Base-by-base conservation (phyloP, 2,888 invertebrate genomes). In the Geophilus truncorum region DNA sequence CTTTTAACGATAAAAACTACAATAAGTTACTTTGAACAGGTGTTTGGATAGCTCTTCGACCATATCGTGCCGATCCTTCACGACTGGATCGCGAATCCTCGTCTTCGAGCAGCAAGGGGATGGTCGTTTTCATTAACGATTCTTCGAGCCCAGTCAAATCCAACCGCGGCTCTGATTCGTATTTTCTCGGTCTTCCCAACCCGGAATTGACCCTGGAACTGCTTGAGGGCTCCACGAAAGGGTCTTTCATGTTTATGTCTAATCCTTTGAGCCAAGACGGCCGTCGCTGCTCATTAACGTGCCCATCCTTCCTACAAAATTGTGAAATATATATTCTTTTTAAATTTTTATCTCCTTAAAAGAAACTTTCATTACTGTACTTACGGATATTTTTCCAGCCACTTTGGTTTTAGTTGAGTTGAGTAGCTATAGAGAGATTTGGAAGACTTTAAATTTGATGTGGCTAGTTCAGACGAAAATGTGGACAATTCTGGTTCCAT, bases 41-140 rank as follows among this genome's bases (percentile, higher is more conserved):
- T 28, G 80, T 70, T 30, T 62, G 80, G 12, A 80, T 25, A 10
- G 81, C 79, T 5, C 81, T 62, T 34, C 81, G 28, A n/a, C 81
- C 81, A 34, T 81, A 79, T 80, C 32, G 76, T 1, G 81, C 81
- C 0, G 81, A 81, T 15, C 36, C 75, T 34, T 81, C 81, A 15
- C 81, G 79, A 15, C 77, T 51, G 0, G 57, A 76, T 6, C 51
- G 21, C 15, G 36, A 21, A 4, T 40, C 40, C 12, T 79, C 79
- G 2, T 30, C 36, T n/a, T 79, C 79, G 12, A 62, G 12, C 18
- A 79, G 1, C 9, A 12, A 57, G 1, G 79, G 62, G 28, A 32
- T 30, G 5, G 57, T 23, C 23, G 5, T 62, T 21, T 23, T 28
- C 15, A 23, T 12, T 18, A 30, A 28, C 5, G 51, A 51, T 30